Evolutionary conservation across 1,140 invertebrate genomes (phyloP), one percentile per base, ranked within the genome.

Genomic region (Ooceraea biroi): DNA sequence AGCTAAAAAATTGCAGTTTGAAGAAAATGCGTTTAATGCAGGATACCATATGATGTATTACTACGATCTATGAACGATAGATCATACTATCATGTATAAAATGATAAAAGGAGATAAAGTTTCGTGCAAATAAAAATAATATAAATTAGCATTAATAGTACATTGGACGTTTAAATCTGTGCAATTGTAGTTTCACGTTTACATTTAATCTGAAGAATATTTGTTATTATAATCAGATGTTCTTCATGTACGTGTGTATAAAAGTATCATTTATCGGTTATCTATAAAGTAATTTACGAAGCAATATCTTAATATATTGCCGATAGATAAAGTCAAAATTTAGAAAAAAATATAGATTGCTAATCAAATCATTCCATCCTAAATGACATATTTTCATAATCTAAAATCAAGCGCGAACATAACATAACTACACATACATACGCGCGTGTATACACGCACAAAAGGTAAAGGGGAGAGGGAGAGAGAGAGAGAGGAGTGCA

Each of bases 141-240:
- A 10, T 61, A 61, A 74, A 74, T 36, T 74, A 74, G 36, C 17
- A 1, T 74, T 36, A 36, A 36, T 74, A 46, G 61, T 73, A 73
- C 22, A 41, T n/a, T 74, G 27, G 55, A 61, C 55, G 17, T 46
- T 74, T 61, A 74, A 73, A 74, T 74, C 55, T 57, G 72, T 74
- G 72, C 57, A 74, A 74, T 74, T 44, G 72, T 61, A 61, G 41
- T 74, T 74, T 74, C 57, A 61, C 61, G 36, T 61, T 74, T 73
- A 60, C 8, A 44, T 60, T 17, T 60, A 73, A 73, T 61, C 55
- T 74, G 61, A 61, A 74, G 2, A 25, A 74, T n/a, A 41, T 61
- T 74, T 61, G 61, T 74, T 74, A 74, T 74, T 27, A 74, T 61
- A 61, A 74, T 61, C 61, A 74, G 17, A 61, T 36, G 61, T 46